These are phyloP conservation scores for Bambusicola thoracicus DNA, from an alignment of 2,113 vertebrate species.

Conservation along the genomic window DNA sequence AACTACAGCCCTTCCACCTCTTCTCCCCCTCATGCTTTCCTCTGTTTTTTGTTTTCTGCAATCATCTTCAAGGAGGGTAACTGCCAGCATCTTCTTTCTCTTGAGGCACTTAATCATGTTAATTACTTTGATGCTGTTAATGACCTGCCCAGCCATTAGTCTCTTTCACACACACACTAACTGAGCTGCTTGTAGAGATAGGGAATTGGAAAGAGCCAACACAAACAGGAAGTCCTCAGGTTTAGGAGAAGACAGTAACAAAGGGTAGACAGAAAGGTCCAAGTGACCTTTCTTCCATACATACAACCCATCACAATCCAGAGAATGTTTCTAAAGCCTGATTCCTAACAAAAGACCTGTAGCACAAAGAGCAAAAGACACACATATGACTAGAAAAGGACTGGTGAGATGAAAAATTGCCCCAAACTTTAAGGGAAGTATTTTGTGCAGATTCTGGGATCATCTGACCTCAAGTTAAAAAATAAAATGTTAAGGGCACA, in stretches of 20 bases:
- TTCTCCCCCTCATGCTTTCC: background rate
- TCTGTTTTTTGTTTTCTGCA: background rate
- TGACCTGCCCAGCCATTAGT: background rate
- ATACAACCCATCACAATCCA: background rate
- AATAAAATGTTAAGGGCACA: background rate
- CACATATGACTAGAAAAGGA: background rate
- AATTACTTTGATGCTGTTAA: background rate
- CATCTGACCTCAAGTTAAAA: background rate
- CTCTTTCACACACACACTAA: background rate
- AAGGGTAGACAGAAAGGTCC: background rate
- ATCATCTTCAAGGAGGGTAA: background rate
- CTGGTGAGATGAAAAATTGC: background rate
- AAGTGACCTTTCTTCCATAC: background rate
- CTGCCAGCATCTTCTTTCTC: background rate
- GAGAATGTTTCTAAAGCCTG: background rate
- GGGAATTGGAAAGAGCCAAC: background rate
- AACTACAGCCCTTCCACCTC: background rate
- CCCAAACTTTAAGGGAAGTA: background rate
- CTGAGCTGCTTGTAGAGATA: background rate
- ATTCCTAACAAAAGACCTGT: background rate
- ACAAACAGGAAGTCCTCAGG: background rate
- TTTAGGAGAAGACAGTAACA: background rate
- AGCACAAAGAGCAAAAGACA: background rate
- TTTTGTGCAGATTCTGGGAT: background rate
- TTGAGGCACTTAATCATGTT: background rate